A percentile compares a stretch with the other conserved stretches of the same genome.
These are phyloP conservation scores for Promerops cafer DNA, from an alignment of 2,113 vertebrate species.

Conservation along the genomic window DNA sequence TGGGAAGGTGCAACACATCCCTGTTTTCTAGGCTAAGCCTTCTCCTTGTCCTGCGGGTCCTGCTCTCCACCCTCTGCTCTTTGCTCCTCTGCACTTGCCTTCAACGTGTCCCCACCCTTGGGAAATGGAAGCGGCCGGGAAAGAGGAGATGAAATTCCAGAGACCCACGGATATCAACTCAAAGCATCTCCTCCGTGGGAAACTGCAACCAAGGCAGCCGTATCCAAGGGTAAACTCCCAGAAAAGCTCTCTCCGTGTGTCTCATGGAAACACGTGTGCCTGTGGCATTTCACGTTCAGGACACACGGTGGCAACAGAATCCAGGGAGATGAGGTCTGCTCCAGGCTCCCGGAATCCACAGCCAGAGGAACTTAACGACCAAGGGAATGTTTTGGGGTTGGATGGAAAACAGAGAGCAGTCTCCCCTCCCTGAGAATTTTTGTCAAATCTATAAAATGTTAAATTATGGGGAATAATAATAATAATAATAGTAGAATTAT, in stretches of 20 bases:
- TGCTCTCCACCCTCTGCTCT: neutral
- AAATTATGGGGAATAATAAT: neutral
- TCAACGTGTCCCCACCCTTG: neutral
- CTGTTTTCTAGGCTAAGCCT: neutral
- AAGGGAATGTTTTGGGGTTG: neutral
- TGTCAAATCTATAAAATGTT: neutral
- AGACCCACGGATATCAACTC: neutral
- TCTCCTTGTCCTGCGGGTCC: neutral
- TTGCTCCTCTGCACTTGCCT: neutral
- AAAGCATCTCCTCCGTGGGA: neutral
- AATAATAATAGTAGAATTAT: neutral
- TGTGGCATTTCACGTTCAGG: neutral
- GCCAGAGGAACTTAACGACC: rapidly evolving
- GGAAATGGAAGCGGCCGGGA: rapidly evolving
- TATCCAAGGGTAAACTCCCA: neutral
- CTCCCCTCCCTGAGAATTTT: neutral
- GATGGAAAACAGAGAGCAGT: neutral
- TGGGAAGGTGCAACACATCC: neutral
- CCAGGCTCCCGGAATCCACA: rapidly evolving
- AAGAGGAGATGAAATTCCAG: neutral
- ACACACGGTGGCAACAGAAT: constrained; percentile 45
- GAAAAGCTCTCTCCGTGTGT: neutral
- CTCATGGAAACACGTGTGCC: neutral
- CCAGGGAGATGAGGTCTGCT: neutral
- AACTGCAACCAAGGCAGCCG: neutral